A percentile compares a stretch with the other conserved stretches of the same genome.
Evolutionary conservation across 2,797 vertebrate genomes (phyloP).

Genomic region (Anguilla pacifica): DNA sequence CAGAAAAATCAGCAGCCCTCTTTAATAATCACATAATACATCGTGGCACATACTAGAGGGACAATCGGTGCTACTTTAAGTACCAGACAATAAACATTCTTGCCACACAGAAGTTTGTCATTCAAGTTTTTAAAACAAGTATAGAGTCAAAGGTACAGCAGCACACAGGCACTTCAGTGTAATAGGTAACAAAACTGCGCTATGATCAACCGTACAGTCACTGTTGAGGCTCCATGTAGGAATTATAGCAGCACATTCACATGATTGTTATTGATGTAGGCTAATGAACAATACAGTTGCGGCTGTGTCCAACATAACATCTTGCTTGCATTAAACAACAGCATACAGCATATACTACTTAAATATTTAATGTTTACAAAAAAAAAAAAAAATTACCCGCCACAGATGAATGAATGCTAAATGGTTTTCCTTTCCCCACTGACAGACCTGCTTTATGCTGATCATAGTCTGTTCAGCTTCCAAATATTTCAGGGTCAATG

Average conservation of each 20-base stretch:
- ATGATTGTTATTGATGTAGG: neutral
- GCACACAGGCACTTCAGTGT: slow-evolving; percentile 11
- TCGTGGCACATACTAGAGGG: neutral
- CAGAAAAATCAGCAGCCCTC: neutral
- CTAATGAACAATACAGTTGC: neutral
- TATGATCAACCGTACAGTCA: neutral
- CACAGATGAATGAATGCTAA: neutral
- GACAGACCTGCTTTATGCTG: neutral
- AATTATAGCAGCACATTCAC: neutral
- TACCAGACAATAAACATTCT: neutral
- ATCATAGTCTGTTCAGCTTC: neutral
- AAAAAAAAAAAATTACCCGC: neutral
- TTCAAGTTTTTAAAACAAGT: neutral
- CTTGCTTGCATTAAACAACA: neutral
- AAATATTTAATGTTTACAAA: neutral
- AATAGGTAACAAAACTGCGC: neutral
- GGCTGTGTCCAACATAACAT: neutral
- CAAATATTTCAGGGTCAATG: neutral
- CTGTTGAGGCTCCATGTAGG: neutral
- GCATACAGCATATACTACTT: neutral
- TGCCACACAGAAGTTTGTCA: neutral
- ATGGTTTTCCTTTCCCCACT: neutral
- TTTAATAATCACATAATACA: neutral
- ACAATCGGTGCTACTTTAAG: neutral
- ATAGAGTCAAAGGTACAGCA: neutral